Percentiles rank a stretch among this genome's conserved stretches.
Evolutionary conservation across 2,888 invertebrate species (phyloP).

Genomic region (Rhagium mordax): DNA sequence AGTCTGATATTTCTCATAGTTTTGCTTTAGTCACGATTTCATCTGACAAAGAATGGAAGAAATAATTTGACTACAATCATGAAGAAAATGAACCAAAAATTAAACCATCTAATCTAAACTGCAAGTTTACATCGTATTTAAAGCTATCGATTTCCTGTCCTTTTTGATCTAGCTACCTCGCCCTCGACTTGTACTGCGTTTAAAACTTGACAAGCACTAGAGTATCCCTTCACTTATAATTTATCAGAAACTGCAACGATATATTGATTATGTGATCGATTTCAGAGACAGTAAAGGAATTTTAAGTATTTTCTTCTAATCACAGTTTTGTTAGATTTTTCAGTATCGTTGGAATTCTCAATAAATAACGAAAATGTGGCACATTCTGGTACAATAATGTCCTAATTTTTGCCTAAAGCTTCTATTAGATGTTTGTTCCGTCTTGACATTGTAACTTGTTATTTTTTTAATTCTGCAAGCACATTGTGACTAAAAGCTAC

Average conservation of each 20-base stretch:
- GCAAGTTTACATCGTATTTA: no score
- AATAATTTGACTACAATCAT: no score
- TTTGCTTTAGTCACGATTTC: no score
- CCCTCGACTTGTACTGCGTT: background rate
- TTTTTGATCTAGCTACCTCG: no score
- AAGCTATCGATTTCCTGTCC: no score
- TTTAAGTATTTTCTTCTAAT: background rate
- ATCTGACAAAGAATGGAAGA: no score
- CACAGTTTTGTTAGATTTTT: background rate
- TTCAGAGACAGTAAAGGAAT: background rate
- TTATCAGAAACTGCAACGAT: background rate
- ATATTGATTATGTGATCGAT: background rate
- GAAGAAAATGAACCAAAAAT: no score
- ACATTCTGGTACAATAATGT: slow-evolving; percentile 10
- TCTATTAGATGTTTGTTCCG: slow-evolving; percentile 27
- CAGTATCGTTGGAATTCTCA: background rate
- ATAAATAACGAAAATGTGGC: slow-evolving; percentile 1
- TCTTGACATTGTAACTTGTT: slow-evolving; percentile 58
- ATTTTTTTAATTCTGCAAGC: slow-evolving; percentile 58
- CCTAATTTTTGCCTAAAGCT: background rate
- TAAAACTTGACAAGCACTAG: background rate
- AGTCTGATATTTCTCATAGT: no score
- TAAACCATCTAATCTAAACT: no score
- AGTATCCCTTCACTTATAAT: background rate
- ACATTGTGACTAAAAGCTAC: slow-evolving; percentile 60